Evolutionary conservation across 2,113 vertebrate species (phyloP), one percentile per base, ranked within the genome.

Genomic region (Sebastes schlegelii): DNA sequence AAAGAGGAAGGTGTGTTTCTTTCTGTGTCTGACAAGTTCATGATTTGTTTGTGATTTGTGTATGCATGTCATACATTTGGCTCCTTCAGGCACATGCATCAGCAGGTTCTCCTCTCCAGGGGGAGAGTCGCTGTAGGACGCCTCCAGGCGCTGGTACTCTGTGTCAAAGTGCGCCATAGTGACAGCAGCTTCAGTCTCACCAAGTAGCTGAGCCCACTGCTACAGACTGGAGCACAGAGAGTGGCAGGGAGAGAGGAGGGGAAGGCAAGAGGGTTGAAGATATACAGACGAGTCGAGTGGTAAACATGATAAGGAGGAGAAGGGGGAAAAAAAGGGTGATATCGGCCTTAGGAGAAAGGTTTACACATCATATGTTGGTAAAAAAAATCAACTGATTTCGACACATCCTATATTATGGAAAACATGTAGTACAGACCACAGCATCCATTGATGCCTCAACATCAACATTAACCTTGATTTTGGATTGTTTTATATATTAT

Each of bases 61-160:
- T 66, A 8, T 6, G 4, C 5, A 42, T 74, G n/a, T 58, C 84
- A 8, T 95, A 98, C 98, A 97, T 94, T 99, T 99, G 84, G 96
- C 94, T 77, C 98, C 98, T 90, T 99, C 98, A 3, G 97, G 95
- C 8, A 98, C 97, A 16, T 99, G 98, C 85, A 98, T 97, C 84
- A 99, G 89, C 67, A 97, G 92, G 84, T 98, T 97, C 69, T 98
- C 97, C 77, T 98, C 98, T 46, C 97, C 98, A 0, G 97, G 97
- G 2, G 98, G 97, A 10, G 98, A 98, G 90, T 99, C 98, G 0
- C 95, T 98, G 89, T 98, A 98, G 48, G 98, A 99, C 68, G 97
- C 96, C 94, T 99, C 97, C 88, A 98, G 95, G 77, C 97, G 96
- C 93, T 98, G 98, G 93, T 99, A 99, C 89, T 98, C 97, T 2